Base-by-base conservation (phyloP, 2,113 vertebrate genomes). In the Menidia beryllina region DNA sequence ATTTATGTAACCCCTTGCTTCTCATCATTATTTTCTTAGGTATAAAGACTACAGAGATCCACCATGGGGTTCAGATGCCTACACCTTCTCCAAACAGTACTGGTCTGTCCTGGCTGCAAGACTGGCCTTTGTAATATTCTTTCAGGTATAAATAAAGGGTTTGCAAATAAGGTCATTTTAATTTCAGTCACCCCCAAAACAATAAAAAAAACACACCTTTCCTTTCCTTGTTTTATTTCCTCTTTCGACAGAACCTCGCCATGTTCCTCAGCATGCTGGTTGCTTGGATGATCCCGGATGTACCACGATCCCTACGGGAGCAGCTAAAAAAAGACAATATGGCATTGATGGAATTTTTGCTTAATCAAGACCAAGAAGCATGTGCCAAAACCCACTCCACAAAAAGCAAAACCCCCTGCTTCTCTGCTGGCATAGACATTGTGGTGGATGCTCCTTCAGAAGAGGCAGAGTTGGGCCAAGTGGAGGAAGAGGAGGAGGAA, bases 41-140 rank as follows among this genome's bases (percentile, higher is more conserved):
- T 99, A 97, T 86, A 99, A 98, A 80, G 98, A 99, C 88, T 99
- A 98, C 87, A 95, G 98, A 90, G 98, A 99, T 69, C 96, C 98
- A 0, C 97, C 98, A 0, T 98, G 97, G 97, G 95, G 93, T 5
- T 84, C 82, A 0, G 94, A 96, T 52, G 92, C 94, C 0, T 99
- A 99, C 13, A 96, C 97, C 53, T 95, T 96, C 76, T 98, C 97
- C 14, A 99, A 97, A 81, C 95, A 98, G 81, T 98, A 99, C 91
- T 99, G 98, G 97, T 94, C 96, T 0, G 88, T 99, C 66, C 82
- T 99, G 30, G 96, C 98, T 17, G 96, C 96, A 57, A 95, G 96
- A 36, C 89, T 99, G 91, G 96, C 95, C 19, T 99, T 99, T 75
- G 96, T 99, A 39, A 97, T 99, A 73, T 93, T 99, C 12, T 99